These are phyloP conservation scores for Dendroctonus ponderosae DNA, from an alignment of 1,140 invertebrate genomes.

Conservation along the genomic window DNA sequence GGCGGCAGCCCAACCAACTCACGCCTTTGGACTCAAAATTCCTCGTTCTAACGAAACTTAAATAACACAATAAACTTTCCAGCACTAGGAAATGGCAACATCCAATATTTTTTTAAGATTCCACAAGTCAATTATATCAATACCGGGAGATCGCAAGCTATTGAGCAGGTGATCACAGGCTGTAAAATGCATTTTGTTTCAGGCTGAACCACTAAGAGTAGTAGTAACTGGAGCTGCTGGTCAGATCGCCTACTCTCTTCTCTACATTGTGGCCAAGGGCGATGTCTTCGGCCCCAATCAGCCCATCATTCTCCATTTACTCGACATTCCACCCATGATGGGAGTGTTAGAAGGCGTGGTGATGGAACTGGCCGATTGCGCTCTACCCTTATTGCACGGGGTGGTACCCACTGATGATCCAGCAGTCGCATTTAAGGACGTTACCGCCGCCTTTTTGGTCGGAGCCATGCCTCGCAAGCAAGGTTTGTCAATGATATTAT, in stretches of 20 bases:
- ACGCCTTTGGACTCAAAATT: too few relatives aligned
- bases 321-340: constrained; percentile 96
- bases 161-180: too few relatives aligned
- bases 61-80: too few relatives aligned
- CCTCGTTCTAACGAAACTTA: too few relatives aligned
- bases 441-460: constrained; percentile 96
- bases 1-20: too few relatives aligned
- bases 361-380: constrained; percentile 96
- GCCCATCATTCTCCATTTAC: constrained; percentile 83
- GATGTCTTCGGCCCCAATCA: constrained; percentile 94
- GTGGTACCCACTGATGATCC: constrained; percentile 87
- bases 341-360: constrained; percentile 92
- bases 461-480: constrained; percentile 98
- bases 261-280: constrained; percentile 92
- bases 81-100: too few relatives aligned
- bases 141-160: not conserved
- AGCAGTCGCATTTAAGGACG: constrained; percentile 89
- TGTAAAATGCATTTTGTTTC: constrained; percentile 43
- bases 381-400: constrained; percentile 83
- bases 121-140: too few relatives aligned
- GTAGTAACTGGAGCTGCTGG: constrained; percentile 97
- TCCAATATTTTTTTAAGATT: too few relatives aligned
- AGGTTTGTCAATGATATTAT: constrained; percentile 59
- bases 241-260: constrained; percentile 96
- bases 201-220: constrained; percentile 84